phyloP scores from a whole-genome alignment of 2,113 vertebrate species.

The Chinchilla lanigera region DNA sequence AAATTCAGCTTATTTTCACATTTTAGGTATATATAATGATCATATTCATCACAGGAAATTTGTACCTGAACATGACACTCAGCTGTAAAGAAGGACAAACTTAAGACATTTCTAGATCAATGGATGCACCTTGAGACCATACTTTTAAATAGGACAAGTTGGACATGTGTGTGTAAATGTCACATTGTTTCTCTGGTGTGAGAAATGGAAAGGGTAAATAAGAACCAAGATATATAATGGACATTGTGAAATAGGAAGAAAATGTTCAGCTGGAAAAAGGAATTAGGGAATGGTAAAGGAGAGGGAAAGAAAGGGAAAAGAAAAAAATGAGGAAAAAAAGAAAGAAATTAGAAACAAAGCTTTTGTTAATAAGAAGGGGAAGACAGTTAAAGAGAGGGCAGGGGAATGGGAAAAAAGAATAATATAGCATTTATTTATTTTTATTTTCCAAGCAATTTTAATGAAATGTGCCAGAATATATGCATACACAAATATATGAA shows the following conservation, averaged over 20 bases:
- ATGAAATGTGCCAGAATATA: slow-evolving; percentile 84
- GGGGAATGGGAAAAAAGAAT: too few species aligned
- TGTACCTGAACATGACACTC: background rate
- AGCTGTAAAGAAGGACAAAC: too few species aligned
- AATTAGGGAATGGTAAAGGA: too few species aligned
- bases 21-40: background rate
- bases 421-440: background rate
- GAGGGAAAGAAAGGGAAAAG: too few species aligned
- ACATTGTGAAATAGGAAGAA: too few species aligned
- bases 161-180: background rate
- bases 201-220: too few species aligned
- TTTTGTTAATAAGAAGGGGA: too few species aligned
- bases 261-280: too few species aligned
- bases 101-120: background rate
- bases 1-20: background rate
- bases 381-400: too few species aligned
- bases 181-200: background rate
- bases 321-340: too few species aligned
- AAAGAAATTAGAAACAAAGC: too few species aligned
- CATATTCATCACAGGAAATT: background rate
- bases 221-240: too few species aligned
- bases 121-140: background rate
- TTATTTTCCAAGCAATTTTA: slow-evolving; percentile 84
- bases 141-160: background rate
- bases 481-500: slow-evolving; percentile 79